phyloP scores from a whole-genome alignment of 2,888 invertebrate species.

The Scotopteryx bipunctaria region DNA sequence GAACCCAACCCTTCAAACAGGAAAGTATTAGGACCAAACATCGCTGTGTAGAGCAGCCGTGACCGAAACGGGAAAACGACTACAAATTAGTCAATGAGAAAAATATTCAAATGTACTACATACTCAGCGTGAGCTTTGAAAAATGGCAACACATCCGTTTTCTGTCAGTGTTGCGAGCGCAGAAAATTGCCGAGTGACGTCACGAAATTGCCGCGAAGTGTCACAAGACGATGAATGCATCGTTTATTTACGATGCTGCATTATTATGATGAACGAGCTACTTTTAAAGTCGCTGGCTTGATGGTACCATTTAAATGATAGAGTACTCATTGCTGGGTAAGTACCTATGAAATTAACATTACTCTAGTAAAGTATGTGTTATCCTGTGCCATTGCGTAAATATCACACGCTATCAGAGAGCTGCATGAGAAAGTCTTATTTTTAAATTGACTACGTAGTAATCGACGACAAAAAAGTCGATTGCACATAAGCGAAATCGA shows the following conservation, averaged over 20 bases:
- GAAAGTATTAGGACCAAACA: not conserved
- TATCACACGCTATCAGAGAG: too few species aligned
- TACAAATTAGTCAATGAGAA: constrained; percentile 28
- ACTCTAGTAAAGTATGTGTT: too few species aligned
- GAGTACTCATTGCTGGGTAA: too few species aligned
- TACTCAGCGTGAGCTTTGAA: constrained; percentile 38
- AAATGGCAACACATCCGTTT: constrained; percentile 48
- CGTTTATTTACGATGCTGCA: constrained; percentile 14
- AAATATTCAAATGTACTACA: constrained; percentile 26
- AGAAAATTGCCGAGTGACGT: constrained; percentile 38
- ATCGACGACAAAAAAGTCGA: too few species aligned
- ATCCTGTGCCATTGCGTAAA: too few species aligned
- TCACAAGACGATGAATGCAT: constrained; percentile 23
- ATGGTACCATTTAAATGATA: too few species aligned
- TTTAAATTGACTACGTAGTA: too few species aligned
- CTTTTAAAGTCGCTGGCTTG: constrained; percentile 3
- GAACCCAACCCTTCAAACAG: constrained; percentile 1
- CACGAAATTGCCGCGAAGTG: constrained; percentile 20
- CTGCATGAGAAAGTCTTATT: too few species aligned
- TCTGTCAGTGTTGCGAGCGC: constrained; percentile 41
- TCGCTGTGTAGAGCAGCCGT: constrained; percentile 4
- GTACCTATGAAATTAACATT: too few species aligned
- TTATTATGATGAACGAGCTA: constrained; percentile 19
- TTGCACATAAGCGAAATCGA: too few species aligned
- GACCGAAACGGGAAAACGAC: constrained; percentile 19